phyloP scores from a whole-genome alignment of 2,888 invertebrate genomes.

The Frankliniella intonsa region DNA sequence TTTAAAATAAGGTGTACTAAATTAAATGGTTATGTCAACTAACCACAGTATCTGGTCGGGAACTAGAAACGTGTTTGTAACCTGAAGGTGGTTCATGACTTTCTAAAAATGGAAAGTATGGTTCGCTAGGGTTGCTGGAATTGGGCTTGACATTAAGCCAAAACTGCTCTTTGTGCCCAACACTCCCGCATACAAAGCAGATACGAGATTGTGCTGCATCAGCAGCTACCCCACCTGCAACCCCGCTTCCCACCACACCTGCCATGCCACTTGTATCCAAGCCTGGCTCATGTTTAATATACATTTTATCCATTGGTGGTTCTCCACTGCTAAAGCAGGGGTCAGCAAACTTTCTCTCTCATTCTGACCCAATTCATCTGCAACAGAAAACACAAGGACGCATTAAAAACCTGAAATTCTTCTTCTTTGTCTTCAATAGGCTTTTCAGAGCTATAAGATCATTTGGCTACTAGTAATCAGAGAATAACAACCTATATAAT shows the following conservation, averaged over 20 bases:
- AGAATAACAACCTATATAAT: too few species aligned
- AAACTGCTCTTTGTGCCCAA: constrained; percentile 59
- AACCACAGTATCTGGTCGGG: constrained; percentile 39
- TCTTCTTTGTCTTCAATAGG: too few species aligned
- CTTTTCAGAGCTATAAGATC: too few species aligned
- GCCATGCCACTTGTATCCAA: constrained; percentile 18
- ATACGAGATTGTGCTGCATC: constrained; percentile 32
- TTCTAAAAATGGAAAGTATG: constrained; percentile 88
- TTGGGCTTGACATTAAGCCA: constrained; percentile 63
- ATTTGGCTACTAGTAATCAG: too few species aligned
- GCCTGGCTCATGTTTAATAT: constrained; percentile 13
- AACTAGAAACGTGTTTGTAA: constrained; percentile 46
- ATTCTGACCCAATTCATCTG: constrained; percentile 20
- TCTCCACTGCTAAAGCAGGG: background rate
- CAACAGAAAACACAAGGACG: background rate
- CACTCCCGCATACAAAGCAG: constrained; percentile 71
- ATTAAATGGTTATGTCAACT: constrained; percentile 28
- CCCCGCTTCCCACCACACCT: constrained; percentile 1
- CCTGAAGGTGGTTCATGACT: constrained; percentile 80
- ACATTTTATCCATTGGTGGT: constrained; percentile 24
- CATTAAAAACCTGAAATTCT: too few species aligned
- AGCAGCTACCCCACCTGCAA: background rate
- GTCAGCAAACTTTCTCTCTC: constrained; percentile 24
- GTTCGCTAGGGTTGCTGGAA: constrained; percentile 64
- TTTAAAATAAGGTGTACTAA: background rate